Percentiles rank a stretch among this genome's conserved stretches.
phyloP scores from a whole-genome alignment of 2,888 invertebrate species.

The Polietes domitor region DNA sequence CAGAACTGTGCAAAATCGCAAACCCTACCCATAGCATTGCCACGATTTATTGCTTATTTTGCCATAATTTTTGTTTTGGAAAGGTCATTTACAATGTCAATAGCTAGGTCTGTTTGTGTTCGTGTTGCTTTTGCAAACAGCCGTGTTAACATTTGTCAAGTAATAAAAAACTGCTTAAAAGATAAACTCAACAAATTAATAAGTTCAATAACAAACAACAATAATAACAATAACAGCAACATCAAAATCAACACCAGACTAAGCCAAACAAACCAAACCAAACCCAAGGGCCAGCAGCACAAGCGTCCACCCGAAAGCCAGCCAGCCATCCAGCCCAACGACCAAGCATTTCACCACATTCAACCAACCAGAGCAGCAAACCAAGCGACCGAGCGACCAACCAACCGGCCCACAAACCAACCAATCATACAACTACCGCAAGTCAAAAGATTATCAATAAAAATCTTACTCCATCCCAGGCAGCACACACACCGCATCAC shows the following conservation, averaged over 20 bases:
- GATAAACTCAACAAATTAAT: conserved; percentile 61
- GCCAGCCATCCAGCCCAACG: neutral
- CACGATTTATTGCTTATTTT: conserved; percentile 31
- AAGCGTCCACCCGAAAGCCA: conserved; percentile 2
- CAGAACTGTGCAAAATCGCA: too few species aligned
- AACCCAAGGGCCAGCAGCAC: neutral
- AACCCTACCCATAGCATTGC: neutral
- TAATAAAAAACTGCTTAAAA: conserved; percentile 42
- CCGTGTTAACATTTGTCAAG: conserved; percentile 48
- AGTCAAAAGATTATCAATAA: conserved; percentile 60
- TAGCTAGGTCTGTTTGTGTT: conserved; percentile 32
- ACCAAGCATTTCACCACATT: neutral
- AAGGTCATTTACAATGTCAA: conserved; percentile 36
- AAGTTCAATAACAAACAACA: conserved; percentile 32
- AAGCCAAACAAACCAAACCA: conserved; percentile 6
- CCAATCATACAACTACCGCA: conserved; percentile 43
- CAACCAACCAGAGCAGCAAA: neutral
- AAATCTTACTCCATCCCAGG: conserved; percentile 27
- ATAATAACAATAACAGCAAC: neutral
- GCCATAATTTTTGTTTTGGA: conserved; percentile 20
- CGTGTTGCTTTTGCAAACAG: conserved; percentile 15
- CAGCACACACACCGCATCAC: neutral
- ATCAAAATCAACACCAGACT: conserved; percentile 31
- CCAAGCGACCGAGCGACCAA: neutral
- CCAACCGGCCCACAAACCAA: conserved; percentile 35